Evolutionary conservation across 2,113 vertebrate genomes (phyloP), one percentile per base, ranked within the genome.

Genomic region (Dunckerocampus dactyliophorus): DNA sequence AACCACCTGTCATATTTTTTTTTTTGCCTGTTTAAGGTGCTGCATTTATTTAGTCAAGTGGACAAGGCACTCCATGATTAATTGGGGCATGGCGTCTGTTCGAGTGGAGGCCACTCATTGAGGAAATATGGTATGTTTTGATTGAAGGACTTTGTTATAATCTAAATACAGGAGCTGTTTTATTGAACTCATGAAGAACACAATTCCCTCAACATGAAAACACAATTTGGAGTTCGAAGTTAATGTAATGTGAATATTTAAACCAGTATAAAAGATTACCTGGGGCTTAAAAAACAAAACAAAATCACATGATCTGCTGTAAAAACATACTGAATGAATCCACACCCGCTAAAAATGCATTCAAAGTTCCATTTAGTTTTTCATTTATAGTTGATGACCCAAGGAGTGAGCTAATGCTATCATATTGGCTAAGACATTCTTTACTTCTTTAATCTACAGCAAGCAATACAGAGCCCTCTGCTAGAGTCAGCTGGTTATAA

Each of bases 401-500:
- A 43, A 43, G 11, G 39, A 43, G 13, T 43, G 39, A 43, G 6
- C 14, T 43, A 43, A 43, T 4, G 12, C 39, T 59, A 61, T 71
- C 53, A 67, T 69, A 75, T 77, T 51, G 46, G 66, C 66, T 14
- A 43, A 43, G 39, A 43, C 37, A 2, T 5, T 28, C 31, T 34
- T 5, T 8, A 34, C 31, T 5, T 5, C 31, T 34, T 34, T 34
- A 34, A 34, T 5, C 31, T 34, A 5, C 31, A 34, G 4, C 31
- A 34, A 34, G 31, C 5, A 34, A 34, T 34, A 34, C 31, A 8
- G 31, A 34, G 34, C n/a, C 53, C n/a, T 19, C 6, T 56, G 53
- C 53, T 21, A 65, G 54, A 53, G 61, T 56, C 76, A 51, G 54
- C 88, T 88, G 67, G 74, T 85, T 81, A 73, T 60, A 75, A 57